Percentiles rank a stretch among this genome's conserved stretches.
Evolutionary conservation across 2,888 invertebrate genomes (phyloP).

Genomic region (Dicycla oo): DNA sequence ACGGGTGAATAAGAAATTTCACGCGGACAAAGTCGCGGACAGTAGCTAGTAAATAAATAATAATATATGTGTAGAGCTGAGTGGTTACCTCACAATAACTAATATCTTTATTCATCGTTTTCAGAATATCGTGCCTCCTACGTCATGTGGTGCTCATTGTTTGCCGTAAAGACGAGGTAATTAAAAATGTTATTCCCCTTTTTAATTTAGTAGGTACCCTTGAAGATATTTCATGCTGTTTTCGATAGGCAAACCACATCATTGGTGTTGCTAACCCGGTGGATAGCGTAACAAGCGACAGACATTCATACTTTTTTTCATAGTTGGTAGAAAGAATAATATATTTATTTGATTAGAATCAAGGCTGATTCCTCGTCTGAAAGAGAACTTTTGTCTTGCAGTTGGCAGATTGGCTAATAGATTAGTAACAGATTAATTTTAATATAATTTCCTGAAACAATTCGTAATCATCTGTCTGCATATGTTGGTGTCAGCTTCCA

Average conservation of each 20-base stretch:
- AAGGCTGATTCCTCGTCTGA: neutral
- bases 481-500: no score
- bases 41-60: no score
- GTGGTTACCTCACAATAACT: neutral
- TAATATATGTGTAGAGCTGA: neutral
- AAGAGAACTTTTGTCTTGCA: neutral
- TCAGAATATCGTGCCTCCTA: slow-evolving; percentile 38
- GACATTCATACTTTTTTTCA: neutral
- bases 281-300: neutral
- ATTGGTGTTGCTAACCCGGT: neutral
- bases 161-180: slow-evolving; percentile 35
- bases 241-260: neutral
- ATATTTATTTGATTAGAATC: neutral
- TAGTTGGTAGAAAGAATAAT: no score
- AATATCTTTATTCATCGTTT: slow-evolving; percentile 18
- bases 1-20: no score
- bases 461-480: neutral
- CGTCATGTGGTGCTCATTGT: neutral
- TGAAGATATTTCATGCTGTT: neutral
- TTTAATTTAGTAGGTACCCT: slow-evolving; percentile 14
- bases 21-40: no score
- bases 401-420: neutral
- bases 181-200: slow-evolving; percentile 41
- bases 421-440: neutral
- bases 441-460: neutral